Evolutionary conservation across 1,140 invertebrate genomes (phyloP), one percentile per base, ranked within the genome.

Genomic region (Vanessa tameamea): DNA sequence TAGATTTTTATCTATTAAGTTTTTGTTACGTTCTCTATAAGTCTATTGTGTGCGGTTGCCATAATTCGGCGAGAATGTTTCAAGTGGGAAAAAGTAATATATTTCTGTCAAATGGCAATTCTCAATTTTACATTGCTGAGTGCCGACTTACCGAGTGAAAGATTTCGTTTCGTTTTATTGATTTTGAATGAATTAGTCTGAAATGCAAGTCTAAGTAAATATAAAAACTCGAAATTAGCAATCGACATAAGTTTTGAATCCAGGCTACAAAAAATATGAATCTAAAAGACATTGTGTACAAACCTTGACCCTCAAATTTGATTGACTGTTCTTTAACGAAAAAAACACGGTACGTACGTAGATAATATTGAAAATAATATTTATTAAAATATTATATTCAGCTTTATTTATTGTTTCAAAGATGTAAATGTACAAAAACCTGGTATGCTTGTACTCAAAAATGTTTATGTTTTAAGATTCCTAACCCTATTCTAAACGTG

Each of bases 151-250:
- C 55, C 67, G 73, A 76, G 80, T 75, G 82, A 78, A 69, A 75
- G 76, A 79, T 82, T 80, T 83, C 71, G 73, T 81, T 81, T 78
- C 76, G 71, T 76, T 81, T 81, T 84, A 84, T 84, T 82, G 82
- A 84, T 84, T 82, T 82, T 81, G 76, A 81, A 82, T 78, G 70
- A 75, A 70, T 59, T 73, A 78, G 72, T 78, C 68, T 70, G 72
- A 77, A 76, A 75, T 77, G 72, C 69, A 74, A 81, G 70, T 73
- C 59, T 77, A 48, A 76, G 79, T 69, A 73, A 74, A 77, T 78
- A 76, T 68, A 66, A 70, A 68, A 71, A n/a, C 47, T 51, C 23
- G 31, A 72, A 67, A 53, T 53, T 63, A 64, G 12, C 26, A 48
- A 20, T 31, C 16, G 4, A n/a, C 68, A 51, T 67, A 76, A 59